phyloP scores from a whole-genome alignment of 2,888 invertebrate species.

The Synanthedon tipuliformis region DNA sequence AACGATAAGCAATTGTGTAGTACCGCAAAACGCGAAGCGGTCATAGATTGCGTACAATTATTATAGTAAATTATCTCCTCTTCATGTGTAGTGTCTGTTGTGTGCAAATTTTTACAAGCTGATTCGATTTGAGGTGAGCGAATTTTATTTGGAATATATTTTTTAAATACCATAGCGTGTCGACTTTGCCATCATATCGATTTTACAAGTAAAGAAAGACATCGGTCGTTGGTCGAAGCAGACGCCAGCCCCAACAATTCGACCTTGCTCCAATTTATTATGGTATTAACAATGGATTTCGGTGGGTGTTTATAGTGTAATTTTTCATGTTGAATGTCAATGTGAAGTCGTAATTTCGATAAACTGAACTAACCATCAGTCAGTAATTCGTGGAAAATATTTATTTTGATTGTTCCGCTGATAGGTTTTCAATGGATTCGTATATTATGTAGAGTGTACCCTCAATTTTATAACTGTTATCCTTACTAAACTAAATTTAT shows the following conservation, averaged over 20 bases:
- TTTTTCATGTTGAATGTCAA: neutral
- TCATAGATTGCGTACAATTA: neutral
- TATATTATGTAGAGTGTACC: no score
- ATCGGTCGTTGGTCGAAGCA: conserved; percentile 35
- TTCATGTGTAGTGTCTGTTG: conserved; percentile 3
- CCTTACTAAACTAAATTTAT: no score
- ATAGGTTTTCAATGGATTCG: no score
- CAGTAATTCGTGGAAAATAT: neutral
- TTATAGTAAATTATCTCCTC: neutral
- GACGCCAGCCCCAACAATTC: conserved; percentile 14
- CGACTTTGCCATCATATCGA: conserved; percentile 46
- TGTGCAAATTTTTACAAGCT: conserved; percentile 39
- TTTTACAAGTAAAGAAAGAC: conserved; percentile 50
- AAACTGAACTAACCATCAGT: neutral
- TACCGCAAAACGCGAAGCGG: neutral
- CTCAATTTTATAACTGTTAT: no score
- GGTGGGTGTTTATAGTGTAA: conserved; percentile 3
- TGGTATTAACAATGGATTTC: conserved; percentile 18
- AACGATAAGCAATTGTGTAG: conserved; percentile 16
- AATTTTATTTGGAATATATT: conserved; percentile 12
- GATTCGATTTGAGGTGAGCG: conserved; percentile 48
- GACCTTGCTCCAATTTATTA: conserved; percentile 41
- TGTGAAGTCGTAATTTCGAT: neutral
- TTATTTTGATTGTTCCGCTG: no score
- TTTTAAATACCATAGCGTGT: conserved; percentile 16